phyloP scores from a whole-genome alignment of 2,888 invertebrate genomes.

The Leistus spinibarbis region DNA sequence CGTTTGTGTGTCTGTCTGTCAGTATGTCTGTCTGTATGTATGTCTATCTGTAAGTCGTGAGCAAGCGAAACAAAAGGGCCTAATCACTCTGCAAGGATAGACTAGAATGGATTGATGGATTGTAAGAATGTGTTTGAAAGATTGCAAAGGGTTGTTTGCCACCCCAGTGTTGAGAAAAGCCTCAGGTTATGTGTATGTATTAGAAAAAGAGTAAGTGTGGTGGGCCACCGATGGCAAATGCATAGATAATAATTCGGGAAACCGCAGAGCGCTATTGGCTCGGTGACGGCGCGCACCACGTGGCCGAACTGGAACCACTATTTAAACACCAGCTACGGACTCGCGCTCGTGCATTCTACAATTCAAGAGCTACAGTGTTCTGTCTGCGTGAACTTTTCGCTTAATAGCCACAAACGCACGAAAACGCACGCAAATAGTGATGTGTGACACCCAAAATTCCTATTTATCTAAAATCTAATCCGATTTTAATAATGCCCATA shows the following conservation, averaged over 20 bases:
- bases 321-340: conserved; percentile 9
- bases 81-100: too few species aligned
- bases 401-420: neutral
- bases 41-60: too few species aligned
- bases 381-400: neutral
- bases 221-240: too few species aligned
- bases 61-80: too few species aligned
- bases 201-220: too few species aligned
- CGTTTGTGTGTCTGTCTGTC: too few species aligned
- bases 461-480: neutral
- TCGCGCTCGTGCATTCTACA: conserved; percentile 9
- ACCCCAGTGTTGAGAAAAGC: too few species aligned
- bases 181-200: too few species aligned
- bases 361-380: neutral
- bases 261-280: conserved; percentile 1
- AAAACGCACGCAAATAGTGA: neutral
- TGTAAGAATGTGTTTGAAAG: too few species aligned
- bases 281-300: conserved; percentile 14
- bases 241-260: neutral
- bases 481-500: conserved; percentile 4
- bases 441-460: neutral
- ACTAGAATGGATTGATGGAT: too few species aligned
- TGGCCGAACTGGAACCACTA: conserved; percentile 4
- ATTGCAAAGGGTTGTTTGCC: too few species aligned
- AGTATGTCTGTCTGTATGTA: too few species aligned